Conservation (phyloP, 2,797 vertebrate genomes). For the Melanitta fusca region DNA sequence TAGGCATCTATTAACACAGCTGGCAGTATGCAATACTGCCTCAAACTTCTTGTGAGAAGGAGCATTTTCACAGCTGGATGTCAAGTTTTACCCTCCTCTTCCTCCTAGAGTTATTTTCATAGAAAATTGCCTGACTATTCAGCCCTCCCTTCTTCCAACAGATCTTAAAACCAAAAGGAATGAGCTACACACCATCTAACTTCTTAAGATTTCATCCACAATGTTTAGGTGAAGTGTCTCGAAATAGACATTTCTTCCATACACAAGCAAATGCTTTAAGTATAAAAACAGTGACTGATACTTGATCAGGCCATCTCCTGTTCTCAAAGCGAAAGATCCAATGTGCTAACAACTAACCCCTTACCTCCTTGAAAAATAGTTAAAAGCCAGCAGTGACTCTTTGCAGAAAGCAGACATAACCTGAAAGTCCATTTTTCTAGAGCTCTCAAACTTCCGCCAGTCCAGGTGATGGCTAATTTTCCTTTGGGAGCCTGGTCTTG, state of each 20-base stretch:
- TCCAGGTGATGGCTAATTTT: too few relatives aligned
- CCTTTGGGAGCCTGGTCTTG: too few relatives aligned
- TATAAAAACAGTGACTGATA: neutral
- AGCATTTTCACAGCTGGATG: conserved; percentile 23
- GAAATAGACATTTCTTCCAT: neutral
- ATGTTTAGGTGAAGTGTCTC: neutral
- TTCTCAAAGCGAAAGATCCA: neutral
- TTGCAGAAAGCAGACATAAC: neutral
- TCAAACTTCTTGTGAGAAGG: neutral
- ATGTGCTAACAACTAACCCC: neutral
- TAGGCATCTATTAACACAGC: conserved; percentile 58
- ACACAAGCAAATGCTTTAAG: neutral
- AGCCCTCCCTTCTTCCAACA: neutral
- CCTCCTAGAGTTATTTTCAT: neutral
- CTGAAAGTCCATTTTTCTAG: neutral
- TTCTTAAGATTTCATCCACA: neutral
- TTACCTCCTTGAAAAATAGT: neutral
- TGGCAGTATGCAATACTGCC: neutral
- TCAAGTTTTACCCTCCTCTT: neutral
- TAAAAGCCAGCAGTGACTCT: neutral
- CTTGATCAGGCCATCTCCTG: neutral
- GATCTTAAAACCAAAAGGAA: neutral
- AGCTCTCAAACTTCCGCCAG: too few relatives aligned
- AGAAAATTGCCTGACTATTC: neutral
- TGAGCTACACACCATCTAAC: neutral